Percentiles rank a stretch among this genome's conserved stretches.
Evolutionary conservation across 2,113 vertebrate species (phyloP).

Genomic region (Suricata suricatta): DNA sequence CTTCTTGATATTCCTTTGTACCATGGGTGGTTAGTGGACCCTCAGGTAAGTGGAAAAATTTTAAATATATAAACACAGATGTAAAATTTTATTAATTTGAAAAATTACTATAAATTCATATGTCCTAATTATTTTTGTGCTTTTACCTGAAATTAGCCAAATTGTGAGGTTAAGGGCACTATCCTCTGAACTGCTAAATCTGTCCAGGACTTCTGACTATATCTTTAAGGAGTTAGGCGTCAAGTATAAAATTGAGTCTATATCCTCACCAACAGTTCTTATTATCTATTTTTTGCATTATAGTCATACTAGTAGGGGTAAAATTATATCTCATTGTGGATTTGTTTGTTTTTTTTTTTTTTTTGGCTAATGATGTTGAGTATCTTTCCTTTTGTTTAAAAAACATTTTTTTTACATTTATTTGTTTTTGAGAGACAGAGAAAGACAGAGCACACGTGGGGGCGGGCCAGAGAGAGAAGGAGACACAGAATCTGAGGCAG

Average conservation of each 20-base stretch:
- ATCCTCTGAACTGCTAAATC: neutral
- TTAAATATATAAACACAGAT: conserved; percentile 8
- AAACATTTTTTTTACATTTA: no score
- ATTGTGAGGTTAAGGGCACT: neutral
- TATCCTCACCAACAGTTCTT: neutral
- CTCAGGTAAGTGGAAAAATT: conserved; percentile 89
- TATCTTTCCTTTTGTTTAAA: no score
- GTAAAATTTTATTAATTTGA: neutral
- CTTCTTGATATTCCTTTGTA: conserved; percentile 98
- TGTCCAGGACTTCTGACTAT: neutral
- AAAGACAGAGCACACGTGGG: no score
- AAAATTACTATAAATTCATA: conserved; percentile 8
- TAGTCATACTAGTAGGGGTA: neutral
- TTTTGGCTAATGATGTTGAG: neutral
- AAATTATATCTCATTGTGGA: neutral
- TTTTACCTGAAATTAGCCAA: conserved; percentile 43
- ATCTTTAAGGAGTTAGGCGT: neutral
- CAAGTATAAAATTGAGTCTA: neutral
- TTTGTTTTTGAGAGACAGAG: no score
- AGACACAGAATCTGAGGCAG: no score
- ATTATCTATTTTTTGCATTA: neutral
- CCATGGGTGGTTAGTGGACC: conserved; percentile 98
- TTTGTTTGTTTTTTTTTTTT: conserved; percentile 37
- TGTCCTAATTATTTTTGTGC: conserved; percentile 36
- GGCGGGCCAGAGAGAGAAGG: no score